phyloP scores from a whole-genome alignment of 2,888 invertebrate genomes.

The Coecobrya sp. region DNA sequence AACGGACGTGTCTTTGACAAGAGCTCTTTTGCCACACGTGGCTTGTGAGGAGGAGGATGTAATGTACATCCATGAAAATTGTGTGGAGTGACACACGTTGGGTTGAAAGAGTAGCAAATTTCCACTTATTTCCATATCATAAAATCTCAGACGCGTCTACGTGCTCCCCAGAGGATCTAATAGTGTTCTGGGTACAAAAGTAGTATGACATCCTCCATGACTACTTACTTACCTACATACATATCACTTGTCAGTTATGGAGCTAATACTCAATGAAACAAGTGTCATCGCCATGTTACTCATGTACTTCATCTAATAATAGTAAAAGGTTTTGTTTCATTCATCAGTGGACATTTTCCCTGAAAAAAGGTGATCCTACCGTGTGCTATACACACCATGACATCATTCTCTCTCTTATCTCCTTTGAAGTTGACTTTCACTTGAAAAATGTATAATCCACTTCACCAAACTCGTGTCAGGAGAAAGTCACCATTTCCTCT shows the following conservation, averaged over 20 bases:
- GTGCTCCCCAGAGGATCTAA: neutral
- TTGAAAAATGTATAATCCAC: neutral
- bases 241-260: neutral
- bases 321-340: neutral
- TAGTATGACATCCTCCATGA: neutral
- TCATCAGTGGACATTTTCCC: neutral
- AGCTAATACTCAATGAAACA: conserved; percentile 33
- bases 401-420: conserved; percentile 20
- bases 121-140: conserved; percentile 56
- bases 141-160: conserved; percentile 43
- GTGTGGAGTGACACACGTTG: neutral
- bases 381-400: neutral
- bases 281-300: neutral
- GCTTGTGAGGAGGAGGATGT: no score
- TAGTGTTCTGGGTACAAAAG: neutral
- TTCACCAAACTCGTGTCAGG: neutral
- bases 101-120: conserved; percentile 12
- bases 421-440: conserved; percentile 29
- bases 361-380: neutral
- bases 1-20: no score
- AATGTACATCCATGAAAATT: no score
- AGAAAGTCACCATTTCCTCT: neutral
- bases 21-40: no score
- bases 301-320: conserved; percentile 1
- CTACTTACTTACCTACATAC: no score